phyloP scores from a whole-genome alignment of 2,888 invertebrate species.

The Micropterix aruncella region DNA sequence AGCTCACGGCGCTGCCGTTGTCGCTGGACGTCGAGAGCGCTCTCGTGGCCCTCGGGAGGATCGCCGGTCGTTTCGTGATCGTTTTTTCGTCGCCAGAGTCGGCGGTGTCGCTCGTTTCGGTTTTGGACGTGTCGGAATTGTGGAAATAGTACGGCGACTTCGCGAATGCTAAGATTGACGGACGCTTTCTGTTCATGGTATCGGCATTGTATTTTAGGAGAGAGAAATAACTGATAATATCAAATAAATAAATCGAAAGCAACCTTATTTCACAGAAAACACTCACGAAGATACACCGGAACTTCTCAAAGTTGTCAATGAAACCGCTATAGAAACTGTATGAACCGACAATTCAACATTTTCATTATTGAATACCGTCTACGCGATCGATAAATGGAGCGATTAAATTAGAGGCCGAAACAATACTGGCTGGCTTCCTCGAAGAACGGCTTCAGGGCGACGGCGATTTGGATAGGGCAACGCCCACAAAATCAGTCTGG shows the following conservation, averaged over 20 bases:
- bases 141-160: slow-evolving; percentile 8
- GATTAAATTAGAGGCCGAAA: neutral
- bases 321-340: too few species aligned
- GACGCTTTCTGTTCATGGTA: neutral
- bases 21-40: neutral
- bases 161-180: neutral
- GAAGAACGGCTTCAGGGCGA: neutral
- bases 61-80: slow-evolving; percentile 1
- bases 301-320: too few species aligned
- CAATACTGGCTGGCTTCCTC: neutral
- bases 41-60: neutral
- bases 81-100: slow-evolving; percentile 29
- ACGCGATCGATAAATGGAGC: neutral
- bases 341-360: too few species aligned
- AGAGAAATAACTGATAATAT: neutral
- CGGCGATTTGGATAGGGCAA: neutral
- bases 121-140: slow-evolving; percentile 31
- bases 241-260: too few species aligned
- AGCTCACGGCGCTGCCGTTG: too few species aligned
- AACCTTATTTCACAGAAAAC: too few species aligned
- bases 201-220: neutral
- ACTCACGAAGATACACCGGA: too few species aligned
- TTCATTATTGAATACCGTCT: too few species aligned
- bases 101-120: slow-evolving; percentile 31
- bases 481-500: neutral